Evolutionary conservation across 2,888 invertebrate species (phyloP).

Genomic region (Nomada fucata): DNA sequence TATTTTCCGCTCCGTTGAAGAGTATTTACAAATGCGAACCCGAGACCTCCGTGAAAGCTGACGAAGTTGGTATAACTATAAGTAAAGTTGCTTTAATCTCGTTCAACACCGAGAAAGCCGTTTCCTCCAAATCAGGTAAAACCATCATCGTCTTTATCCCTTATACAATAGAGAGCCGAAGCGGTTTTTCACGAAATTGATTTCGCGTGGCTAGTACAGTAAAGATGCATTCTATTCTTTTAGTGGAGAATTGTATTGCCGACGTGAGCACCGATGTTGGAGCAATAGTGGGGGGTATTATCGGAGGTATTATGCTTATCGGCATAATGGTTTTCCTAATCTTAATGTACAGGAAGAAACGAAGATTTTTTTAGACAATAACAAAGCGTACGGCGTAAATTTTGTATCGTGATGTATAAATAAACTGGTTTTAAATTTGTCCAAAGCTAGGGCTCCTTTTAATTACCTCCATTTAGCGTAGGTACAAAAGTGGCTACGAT

Average conservation of each 20-base stretch:
- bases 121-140: constrained; percentile 63
- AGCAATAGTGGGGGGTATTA: constrained; percentile 64
- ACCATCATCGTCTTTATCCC: background rate
- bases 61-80: constrained; percentile 54
- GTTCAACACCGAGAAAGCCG: constrained; percentile 59
- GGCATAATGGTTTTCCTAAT: constrained; percentile 31
- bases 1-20: constrained; percentile 11
- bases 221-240: background rate
- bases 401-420: background rate
- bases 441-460: background rate
- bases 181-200: too few relatives aligned
- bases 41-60: constrained; percentile 35
- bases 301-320: constrained; percentile 51
- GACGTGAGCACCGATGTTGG: constrained; percentile 32
- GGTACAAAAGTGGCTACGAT: background rate
- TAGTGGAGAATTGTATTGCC: constrained; percentile 67
- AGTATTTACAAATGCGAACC: constrained; percentile 50
- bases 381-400: background rate
- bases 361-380: background rate
- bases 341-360: constrained; percentile 43
- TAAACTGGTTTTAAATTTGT: constrained; percentile 59
- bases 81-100: constrained; percentile 66
- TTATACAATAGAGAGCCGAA: background rate
- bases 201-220: background rate
- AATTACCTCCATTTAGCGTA: too few relatives aligned